These are phyloP conservation scores for Coecobrya sp. DNA, from an alignment of 2,888 invertebrate genomes.

Conservation along the genomic window DNA sequence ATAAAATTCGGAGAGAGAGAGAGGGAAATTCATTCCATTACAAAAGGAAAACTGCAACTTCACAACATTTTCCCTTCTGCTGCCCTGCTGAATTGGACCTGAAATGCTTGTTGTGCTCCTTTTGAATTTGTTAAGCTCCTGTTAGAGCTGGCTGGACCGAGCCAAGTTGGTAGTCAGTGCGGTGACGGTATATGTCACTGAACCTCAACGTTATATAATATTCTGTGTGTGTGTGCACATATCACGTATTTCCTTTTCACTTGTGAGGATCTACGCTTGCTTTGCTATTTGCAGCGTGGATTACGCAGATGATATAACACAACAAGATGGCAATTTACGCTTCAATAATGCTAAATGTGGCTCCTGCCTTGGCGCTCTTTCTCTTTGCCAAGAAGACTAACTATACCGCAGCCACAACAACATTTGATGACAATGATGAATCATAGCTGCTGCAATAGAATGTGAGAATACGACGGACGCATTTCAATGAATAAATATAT, in stretches of 20 bases:
- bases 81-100: background rate
- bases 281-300: constrained; percentile 1
- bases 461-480: background rate
- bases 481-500: constrained; percentile 17
- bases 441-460: constrained; percentile 16
- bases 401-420: constrained; percentile 75
- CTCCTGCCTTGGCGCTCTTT: constrained; percentile 62
- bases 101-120: background rate
- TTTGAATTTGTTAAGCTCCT: constrained; percentile 50
- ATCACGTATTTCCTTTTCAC: constrained; percentile 37
- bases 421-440: constrained; percentile 70
- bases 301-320: constrained; percentile 7
- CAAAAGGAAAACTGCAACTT: constrained; percentile 68
- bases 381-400: constrained; percentile 52
- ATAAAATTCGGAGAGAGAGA: constrained; percentile 25
- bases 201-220: constrained; percentile 46
- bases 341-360: constrained; percentile 79
- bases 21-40: constrained; percentile 42
- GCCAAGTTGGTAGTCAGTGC: constrained; percentile 60
- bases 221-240: background rate
- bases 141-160: constrained; percentile 2
- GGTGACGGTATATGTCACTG: constrained; percentile 73
- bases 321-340: constrained; percentile 77
- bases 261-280: constrained; percentile 26
- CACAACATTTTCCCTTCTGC: constrained; percentile 52